phyloP scores from a whole-genome alignment of 2,113 vertebrate species.

The Neopipo cinnamomea region DNA sequence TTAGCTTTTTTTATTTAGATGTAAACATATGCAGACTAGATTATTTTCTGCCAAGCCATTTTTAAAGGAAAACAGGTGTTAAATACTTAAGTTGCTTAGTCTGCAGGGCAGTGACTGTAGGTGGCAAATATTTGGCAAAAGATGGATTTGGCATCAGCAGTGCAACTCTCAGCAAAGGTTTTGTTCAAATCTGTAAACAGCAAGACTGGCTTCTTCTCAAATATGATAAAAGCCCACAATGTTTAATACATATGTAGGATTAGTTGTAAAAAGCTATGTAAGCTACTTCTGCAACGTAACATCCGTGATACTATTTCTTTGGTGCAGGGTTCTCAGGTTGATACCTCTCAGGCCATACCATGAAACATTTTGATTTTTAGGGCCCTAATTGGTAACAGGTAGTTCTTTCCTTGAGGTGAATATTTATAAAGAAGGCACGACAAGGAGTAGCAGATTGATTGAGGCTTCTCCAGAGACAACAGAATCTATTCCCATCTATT shows the following conservation, averaged over 20 bases:
- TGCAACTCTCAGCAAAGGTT: conserved; percentile 56
- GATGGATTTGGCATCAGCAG: background rate
- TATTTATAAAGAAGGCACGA: background rate
- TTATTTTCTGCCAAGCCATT: background rate
- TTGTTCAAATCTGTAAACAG: conserved; percentile 64
- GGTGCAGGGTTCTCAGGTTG: background rate
- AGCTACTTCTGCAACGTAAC: background rate
- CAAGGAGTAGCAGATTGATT: background rate
- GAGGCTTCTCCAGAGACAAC: background rate
- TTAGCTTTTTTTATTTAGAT: background rate
- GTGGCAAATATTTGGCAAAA: background rate
- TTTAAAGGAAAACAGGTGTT: background rate
- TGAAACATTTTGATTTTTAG: background rate
- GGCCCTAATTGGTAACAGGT: background rate
- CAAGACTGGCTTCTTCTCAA: background rate
- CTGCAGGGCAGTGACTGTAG: background rate
- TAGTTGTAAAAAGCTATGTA: background rate
- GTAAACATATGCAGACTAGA: fast-evolving
- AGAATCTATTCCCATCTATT: too few relatives aligned
- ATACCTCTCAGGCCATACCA: background rate
- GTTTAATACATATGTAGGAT: background rate
- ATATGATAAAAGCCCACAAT: background rate
- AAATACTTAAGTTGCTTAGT: background rate
- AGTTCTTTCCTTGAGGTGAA: background rate
- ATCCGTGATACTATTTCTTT: background rate